A percentile compares a stretch with the other conserved stretches of the same genome.
phyloP scores from a whole-genome alignment of 2,888 invertebrate species.

The Bhutanitis thaidina region DNA sequence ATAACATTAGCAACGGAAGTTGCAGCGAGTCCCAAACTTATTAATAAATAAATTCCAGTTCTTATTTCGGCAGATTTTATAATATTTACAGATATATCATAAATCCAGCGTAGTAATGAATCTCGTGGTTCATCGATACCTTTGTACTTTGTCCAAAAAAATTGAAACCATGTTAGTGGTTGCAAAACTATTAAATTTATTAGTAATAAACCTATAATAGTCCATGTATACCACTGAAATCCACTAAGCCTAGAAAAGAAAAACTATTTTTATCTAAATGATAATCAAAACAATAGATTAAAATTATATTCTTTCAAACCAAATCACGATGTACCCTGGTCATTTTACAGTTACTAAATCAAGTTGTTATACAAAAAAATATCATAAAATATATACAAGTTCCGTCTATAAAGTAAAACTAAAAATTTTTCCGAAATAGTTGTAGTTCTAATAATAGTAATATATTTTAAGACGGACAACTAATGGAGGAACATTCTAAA shows the following conservation, averaged over 20 bases:
- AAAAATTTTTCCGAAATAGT: no score
- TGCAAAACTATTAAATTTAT: constrained; percentile 73
- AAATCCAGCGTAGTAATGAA: constrained; percentile 75
- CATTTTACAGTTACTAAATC: no score
- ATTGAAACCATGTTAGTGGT: constrained; percentile 88
- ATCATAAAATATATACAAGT: no score
- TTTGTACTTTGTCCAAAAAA: constrained; percentile 80
- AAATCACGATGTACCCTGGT: no score
- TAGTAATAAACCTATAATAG: constrained; percentile 41
- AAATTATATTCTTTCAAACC: no score
- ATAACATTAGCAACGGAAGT: constrained; percentile 84
- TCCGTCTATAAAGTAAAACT: no score
- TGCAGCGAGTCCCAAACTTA: constrained; percentile 81
- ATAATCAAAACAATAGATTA: not conserved
- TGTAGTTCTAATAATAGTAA: no score
- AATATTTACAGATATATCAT: constrained; percentile 80
- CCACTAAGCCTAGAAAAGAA: constrained; percentile 46
- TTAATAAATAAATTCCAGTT: constrained; percentile 82
- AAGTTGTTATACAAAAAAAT: no score
- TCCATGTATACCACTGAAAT: constrained; percentile 55
- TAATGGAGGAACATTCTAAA: no score
- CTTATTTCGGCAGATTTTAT: constrained; percentile 82
- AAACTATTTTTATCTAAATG: no score
- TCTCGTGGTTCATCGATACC: constrained; percentile 79
- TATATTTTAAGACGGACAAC: no score